Evolutionary conservation across 2,797 vertebrate species (phyloP), one percentile per base, ranked within the genome.

Genomic region (Lithobates pipiens): DNA sequence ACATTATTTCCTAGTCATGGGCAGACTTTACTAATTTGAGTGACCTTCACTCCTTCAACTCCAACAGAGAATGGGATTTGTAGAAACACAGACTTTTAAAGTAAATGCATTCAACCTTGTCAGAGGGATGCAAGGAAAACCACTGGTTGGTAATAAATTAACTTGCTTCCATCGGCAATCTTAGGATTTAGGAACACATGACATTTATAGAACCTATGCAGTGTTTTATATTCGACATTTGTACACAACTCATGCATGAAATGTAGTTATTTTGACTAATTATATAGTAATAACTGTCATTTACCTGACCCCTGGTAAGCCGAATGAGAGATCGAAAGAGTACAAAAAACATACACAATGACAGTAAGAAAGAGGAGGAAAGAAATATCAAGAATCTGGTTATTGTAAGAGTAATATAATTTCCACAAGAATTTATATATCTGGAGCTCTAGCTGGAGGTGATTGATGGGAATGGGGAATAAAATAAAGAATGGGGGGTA

Each of bases 61-160:
- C 76, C 77, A 42, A 67, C 70, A 84, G 83, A 71, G 54, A 72
- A 74, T 73, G 39, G 77, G 83, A 79, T 42, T 73, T 84, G 75
- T 84, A 69, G 57, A 77, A 77, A 69, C 78, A 65, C 54, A 77
- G 57, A 81, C 34, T 80, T 80, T 57, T 69, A 76, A 42, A 81
- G 78, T 70, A 44, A 69, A 81, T 81, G 63, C 61, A 81, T 76
- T 81, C 77, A 81, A 63, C 78, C 84, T 76, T 86, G 78, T 80
- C 78, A 76, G 65, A 32, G 61, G 42, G 61, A 75, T 74, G 42
- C 23, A 81, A 57, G 72, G 50, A 61, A 81, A 81, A 76, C 72
- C 78, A 42, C 32, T n/a, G 68, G 32, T 68, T 68, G 15, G 74
- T 39, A 71, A 63, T 39, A 81, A 86, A 86, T 81, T 80, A 77